Conservation (phyloP, 2,888 invertebrate genomes). For the Choreutis nemorana region DNA sequence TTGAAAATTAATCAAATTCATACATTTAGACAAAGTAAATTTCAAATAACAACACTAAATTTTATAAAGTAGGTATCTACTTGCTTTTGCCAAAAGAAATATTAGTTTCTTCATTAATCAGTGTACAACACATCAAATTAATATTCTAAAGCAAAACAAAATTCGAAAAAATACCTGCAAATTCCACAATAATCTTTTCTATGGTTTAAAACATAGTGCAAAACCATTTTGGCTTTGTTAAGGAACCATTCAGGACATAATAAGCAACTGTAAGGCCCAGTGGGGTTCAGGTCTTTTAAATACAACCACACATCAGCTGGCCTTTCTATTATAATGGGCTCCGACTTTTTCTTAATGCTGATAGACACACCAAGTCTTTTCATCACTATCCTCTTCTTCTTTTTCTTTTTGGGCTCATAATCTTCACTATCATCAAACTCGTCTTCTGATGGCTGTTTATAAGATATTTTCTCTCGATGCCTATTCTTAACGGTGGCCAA, state of each 20-base stretch:
- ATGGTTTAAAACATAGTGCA: constrained; percentile 60
- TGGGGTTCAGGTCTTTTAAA: constrained; percentile 49
- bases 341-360: constrained; percentile 13
- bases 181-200: constrained; percentile 60
- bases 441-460: no score
- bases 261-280: constrained; percentile 54
- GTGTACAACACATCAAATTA: no score
- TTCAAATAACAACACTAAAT: constrained; percentile 2
- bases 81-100: constrained; percentile 1
- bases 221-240: constrained; percentile 46
- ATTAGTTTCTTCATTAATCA: no score
- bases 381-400: constrained; percentile 16
- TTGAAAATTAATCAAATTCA: not conserved
- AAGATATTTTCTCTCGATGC: constrained; percentile 17
- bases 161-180: constrained; percentile 40
- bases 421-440: constrained; percentile 10
- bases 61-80: not conserved
- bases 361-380: constrained; percentile 17
- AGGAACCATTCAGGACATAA: constrained; percentile 58
- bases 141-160: not conserved
- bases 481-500: constrained; percentile 39
- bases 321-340: constrained; percentile 30
- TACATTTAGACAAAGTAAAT: constrained; percentile 1
- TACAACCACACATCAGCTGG: constrained; percentile 58
- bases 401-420: constrained; percentile 18